These are phyloP conservation scores for Latheticus oryzae DNA, from an alignment of 2,888 invertebrate genomes.

Conservation along the genomic window DNA sequence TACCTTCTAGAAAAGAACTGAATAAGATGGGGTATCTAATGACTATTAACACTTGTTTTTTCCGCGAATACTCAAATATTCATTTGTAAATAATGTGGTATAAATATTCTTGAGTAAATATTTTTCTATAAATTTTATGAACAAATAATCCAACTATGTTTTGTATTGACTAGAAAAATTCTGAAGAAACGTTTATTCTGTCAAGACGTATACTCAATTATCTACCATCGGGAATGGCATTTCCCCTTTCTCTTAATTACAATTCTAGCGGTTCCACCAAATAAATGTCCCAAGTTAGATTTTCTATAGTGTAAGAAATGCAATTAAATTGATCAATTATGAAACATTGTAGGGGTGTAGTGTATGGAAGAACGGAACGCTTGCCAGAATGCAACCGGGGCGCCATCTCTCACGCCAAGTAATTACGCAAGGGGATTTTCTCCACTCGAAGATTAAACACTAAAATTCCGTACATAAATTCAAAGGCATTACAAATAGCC, in stretches of 20 bases:
- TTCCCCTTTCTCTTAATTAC: constrained; percentile 38
- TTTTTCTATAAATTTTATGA: too few species aligned
- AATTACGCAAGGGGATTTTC: constrained; percentile 64
- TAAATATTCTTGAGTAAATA: too few species aligned
- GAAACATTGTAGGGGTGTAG: constrained; percentile 45
- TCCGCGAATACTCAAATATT: too few species aligned
- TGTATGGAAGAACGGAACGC: constrained; percentile 33
- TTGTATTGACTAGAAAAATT: too few species aligned
- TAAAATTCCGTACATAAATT: constrained; percentile 64
- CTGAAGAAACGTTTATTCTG: too few species aligned
- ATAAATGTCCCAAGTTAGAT: constrained; percentile 45
- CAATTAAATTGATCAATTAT: constrained; percentile 57
- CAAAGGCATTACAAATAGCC: constrained; percentile 62
- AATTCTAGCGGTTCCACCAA: constrained; percentile 34
- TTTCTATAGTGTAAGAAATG: constrained; percentile 52
- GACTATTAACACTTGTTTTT: too few species aligned
- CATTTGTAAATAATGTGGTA: too few species aligned
- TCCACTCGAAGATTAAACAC: constrained; percentile 63
- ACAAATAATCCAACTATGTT: too few species aligned
- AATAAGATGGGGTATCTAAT: too few species aligned
- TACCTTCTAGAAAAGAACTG: too few species aligned
- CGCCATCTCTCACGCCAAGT: constrained; percentile 62
- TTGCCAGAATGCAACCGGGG: constrained; percentile 57
- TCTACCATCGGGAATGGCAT: not conserved
- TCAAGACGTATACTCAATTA: too few species aligned